Evolutionary conservation across 2,113 vertebrate genomes (phyloP).

Genomic region (Cavia porcellus): DNA sequence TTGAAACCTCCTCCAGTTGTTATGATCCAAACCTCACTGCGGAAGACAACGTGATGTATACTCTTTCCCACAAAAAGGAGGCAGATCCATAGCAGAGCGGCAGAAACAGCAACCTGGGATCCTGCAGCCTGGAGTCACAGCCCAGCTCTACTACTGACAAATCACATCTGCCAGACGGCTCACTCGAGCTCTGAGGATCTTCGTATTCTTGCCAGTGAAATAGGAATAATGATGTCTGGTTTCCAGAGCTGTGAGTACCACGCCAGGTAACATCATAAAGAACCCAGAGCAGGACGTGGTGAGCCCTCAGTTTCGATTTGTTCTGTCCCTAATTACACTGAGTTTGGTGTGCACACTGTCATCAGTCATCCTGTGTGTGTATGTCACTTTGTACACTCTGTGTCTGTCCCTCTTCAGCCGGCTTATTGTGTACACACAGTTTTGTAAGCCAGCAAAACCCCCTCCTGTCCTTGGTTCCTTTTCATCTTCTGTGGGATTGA

Average conservation of each 20-base stretch:
- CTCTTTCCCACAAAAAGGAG: background rate
- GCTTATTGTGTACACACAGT: background rate
- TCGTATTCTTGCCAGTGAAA: background rate
- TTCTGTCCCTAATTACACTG: background rate
- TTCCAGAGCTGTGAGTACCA: background rate
- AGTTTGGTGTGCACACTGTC: background rate
- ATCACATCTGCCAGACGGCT: background rate
- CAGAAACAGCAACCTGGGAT: background rate
- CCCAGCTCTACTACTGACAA: too few relatives aligned
- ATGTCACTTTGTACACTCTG: background rate
- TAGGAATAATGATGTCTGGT: background rate
- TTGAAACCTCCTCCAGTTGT: background rate
- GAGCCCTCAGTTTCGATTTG: background rate
- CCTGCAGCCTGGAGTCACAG: background rate
- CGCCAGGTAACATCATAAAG: background rate
- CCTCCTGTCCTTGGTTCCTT: background rate
- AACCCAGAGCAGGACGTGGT: background rate
- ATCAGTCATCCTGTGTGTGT: background rate
- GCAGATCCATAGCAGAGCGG: background rate
- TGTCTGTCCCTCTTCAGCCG: background rate
- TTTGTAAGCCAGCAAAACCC: background rate
- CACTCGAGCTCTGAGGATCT: background rate
- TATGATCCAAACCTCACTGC: background rate
- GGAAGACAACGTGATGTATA: background rate
- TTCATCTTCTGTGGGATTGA: background rate